A percentile compares a stretch with the other conserved stretches of the same genome.
Conservation (phyloP, 2,888 invertebrate genomes). For the Eupeodes latifasciatus region DNA sequence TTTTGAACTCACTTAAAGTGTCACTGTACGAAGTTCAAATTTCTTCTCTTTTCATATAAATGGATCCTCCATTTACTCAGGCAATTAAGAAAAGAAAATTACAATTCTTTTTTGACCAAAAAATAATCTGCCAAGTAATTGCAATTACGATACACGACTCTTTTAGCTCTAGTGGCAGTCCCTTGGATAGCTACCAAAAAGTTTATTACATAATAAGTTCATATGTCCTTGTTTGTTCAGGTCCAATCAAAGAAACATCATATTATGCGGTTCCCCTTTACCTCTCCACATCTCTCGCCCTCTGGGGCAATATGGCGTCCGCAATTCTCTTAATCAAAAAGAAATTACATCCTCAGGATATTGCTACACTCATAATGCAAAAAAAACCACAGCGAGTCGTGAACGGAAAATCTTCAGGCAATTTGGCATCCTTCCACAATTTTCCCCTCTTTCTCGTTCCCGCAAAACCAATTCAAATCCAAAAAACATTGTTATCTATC, state of each 20-base stretch:
- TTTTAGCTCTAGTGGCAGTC: conserved; percentile 35
- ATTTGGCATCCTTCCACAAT: conserved; percentile 73
- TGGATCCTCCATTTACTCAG: no score
- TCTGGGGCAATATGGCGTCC: conserved; percentile 40
- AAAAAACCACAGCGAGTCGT: conserved; percentile 69
- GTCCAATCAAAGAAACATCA: conserved; percentile 75
- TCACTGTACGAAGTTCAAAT: no score
- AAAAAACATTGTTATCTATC: conserved; percentile 71
- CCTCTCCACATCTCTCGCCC: conserved; percentile 18
- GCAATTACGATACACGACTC: background rate
- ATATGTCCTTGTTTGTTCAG: conserved; percentile 71
- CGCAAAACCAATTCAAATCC: conserved; percentile 60
- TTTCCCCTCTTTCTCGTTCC: conserved; percentile 6
- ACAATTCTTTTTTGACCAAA: conserved; percentile 51
- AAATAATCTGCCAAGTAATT: conserved; percentile 14
- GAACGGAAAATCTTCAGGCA: conserved; percentile 74
- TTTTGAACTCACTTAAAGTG: no score
- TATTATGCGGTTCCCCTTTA: conserved; percentile 65
- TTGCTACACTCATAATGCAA: conserved; percentile 68
- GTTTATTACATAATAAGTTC: conserved; percentile 72
- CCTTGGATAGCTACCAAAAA: conserved; percentile 70
- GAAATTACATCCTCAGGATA: conserved; percentile 76
- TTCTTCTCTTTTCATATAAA: no score
- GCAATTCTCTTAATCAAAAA: conserved; percentile 74
- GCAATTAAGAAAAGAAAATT: conserved; percentile 17